Percentiles rank a stretch among this genome's conserved stretches.
These are phyloP conservation scores for Rhynchomys soricoides DNA, from an alignment of 2,113 vertebrate genomes.

Conservation along the genomic window DNA sequence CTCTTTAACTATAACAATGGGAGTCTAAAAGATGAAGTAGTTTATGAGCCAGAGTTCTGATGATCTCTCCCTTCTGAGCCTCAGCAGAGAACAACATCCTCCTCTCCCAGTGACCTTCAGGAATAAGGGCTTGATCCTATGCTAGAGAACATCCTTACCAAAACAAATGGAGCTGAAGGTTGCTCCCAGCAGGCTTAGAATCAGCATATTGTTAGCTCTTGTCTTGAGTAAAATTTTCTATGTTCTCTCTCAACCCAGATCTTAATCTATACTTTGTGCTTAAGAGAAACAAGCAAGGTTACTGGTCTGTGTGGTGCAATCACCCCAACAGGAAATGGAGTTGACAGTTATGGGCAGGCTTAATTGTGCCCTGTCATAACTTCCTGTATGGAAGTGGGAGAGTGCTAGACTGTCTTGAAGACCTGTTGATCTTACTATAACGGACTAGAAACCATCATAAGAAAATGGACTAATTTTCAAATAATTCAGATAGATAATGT, in stretches of 20 bases:
- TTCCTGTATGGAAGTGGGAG: neutral
- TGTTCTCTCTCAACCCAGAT: neutral
- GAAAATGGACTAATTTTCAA: neutral
- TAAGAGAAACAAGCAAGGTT: neutral
- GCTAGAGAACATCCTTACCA: neutral
- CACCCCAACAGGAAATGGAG: neutral
- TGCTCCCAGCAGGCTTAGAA: neutral
- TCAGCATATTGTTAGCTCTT: conserved; percentile 8
- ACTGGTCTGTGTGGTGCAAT: neutral
- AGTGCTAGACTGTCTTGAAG: neutral
- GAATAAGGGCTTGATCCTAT: neutral
- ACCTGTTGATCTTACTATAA: neutral
- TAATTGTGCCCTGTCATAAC: neutral
- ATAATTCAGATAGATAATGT: neutral
- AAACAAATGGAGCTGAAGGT: neutral
- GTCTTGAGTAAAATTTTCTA: neutral
- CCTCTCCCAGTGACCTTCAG: neutral
- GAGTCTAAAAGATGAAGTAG: neutral
- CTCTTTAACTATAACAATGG: neutral
- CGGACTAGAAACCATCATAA: neutral
- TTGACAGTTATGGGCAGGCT: neutral
- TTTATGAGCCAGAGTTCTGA: neutral
- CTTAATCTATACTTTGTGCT: neutral
- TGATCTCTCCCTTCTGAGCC: neutral
- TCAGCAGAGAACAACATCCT: neutral